Evolutionary conservation across 2,888 invertebrate species (phyloP).

Genomic region (Watsonalla binaria): DNA sequence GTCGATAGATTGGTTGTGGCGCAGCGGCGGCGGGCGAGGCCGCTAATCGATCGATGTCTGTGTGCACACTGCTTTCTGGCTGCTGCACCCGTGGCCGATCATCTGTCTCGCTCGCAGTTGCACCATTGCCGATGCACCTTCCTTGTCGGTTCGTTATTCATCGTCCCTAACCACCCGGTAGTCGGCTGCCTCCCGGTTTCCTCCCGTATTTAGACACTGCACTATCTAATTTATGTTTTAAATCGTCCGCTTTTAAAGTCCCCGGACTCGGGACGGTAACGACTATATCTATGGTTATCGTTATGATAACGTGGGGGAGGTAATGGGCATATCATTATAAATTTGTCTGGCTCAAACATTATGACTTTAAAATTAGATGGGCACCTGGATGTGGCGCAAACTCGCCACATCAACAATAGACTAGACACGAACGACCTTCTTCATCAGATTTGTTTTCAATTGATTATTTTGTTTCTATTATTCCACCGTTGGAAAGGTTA

Average conservation of each 20-base stretch:
- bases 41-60: constrained; percentile 75
- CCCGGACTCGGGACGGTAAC: constrained; percentile 49
- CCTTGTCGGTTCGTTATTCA: constrained; percentile 69
- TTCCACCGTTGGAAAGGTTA: constrained; percentile 40
- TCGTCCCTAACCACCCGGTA: constrained; percentile 73
- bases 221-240: constrained; percentile 76
- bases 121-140: constrained; percentile 50
- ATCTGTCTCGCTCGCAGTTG: constrained; percentile 55
- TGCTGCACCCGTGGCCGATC: constrained; percentile 54
- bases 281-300: constrained; percentile 63
- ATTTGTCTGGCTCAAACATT: constrained; percentile 55
- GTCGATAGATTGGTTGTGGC: constrained; percentile 65
- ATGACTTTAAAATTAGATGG: constrained; percentile 26
- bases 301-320: constrained; percentile 49
- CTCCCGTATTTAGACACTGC: constrained; percentile 74
- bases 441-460: constrained; percentile 31
- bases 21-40: constrained; percentile 49
- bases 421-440: constrained; percentile 28
- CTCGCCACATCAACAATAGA: constrained; percentile 32
- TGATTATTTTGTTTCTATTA: constrained; percentile 24
- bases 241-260: constrained; percentile 64
- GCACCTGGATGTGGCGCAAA: constrained; percentile 52
- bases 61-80: constrained; percentile 61
- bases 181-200: constrained; percentile 63
- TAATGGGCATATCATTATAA: constrained; percentile 68